Base-by-base conservation (phyloP, 2,113 vertebrate genomes). In the Pteropus alecto region DNA sequence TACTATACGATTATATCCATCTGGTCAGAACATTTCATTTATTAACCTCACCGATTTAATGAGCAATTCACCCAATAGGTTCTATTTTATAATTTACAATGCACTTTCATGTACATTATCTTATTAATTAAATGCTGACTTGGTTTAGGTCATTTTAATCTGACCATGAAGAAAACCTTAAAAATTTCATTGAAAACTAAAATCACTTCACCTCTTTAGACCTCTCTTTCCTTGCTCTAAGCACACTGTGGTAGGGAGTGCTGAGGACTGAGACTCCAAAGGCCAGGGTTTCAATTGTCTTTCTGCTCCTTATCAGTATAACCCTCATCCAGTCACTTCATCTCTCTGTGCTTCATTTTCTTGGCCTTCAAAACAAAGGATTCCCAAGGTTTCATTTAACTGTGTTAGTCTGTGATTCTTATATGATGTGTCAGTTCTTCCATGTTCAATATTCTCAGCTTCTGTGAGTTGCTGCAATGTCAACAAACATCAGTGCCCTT, bases 91-190 rank as follows among this genome's bases (percentile, higher is more conserved):
- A 46, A 41, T 74, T 41, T 85, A 81, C 7, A 74, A 30, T 54
- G 35, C 3, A 35, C 28, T 96, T 85, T 61, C 35, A 19, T 54
- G 38, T 41, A 46, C 43, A 92, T 51, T 43, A 28, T 95, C 30
- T 93, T 7, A 58, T 78, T 77, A 84, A 81, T 48, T 93, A 86
- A 51, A 54, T 87, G 63, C 48, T 70, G 38, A 74, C 30, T 46
- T 95, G n/a, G 83, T 96, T 90, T 73, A 41, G n/a, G 79, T 67
- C 51, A 48, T 74, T 84, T 71, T 81, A 95, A 81, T 92, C 14
- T 95, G 33, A 90, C 28, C 5, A 6, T 33, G 38, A 54, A 90
- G 71, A 82, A 95, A 94, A 87, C 33, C 70, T 79, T 92, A 33
- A 94, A 65, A 58, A 84, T 79, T 60, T 95, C 21, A 48, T 26